These are phyloP conservation scores for Hylomyscus alleni DNA, from an alignment of 2,797 vertebrate genomes.

Conservation along the genomic window DNA sequence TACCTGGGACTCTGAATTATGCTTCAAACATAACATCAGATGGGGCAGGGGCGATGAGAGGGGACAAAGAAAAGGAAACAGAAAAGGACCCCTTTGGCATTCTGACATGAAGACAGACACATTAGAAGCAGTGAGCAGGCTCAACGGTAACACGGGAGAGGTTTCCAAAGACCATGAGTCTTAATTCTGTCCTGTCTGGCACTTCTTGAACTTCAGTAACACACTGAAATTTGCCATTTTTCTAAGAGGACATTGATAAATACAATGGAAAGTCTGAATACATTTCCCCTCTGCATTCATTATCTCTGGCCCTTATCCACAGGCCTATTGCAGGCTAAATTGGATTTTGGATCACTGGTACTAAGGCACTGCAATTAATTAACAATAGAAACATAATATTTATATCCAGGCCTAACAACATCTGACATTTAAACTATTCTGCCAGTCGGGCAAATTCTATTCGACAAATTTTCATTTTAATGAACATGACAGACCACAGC, in stretches of 20 bases:
- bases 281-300: conserved; percentile 78
- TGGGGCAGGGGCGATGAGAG: background rate
- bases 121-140: background rate
- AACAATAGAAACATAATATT: conserved; percentile 87
- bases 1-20: conserved; percentile 30
- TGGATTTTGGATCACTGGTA: conserved; percentile 85
- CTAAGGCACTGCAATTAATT: conserved; percentile 84
- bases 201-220: conserved; percentile 63
- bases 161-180: conserved; percentile 72
- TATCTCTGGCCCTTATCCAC: conserved; percentile 83
- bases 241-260: conserved; percentile 78
- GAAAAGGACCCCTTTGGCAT: background rate
- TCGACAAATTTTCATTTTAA: conserved; percentile 84
- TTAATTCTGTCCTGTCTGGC: conserved; percentile 68
- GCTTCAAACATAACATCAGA: conserved; percentile 19
- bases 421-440: conserved; percentile 86
- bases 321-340: conserved; percentile 83
- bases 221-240: conserved; percentile 75
- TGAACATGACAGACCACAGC: conserved; percentile 78
- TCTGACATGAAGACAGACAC: background rate
- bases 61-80: background rate
- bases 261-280: conserved; percentile 80
- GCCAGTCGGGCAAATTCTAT: conserved; percentile 83
- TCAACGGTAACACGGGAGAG: conserved; percentile 31
- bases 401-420: conserved; percentile 83